Percentiles rank a stretch among this genome's conserved stretches.
Conservation (phyloP, 2,888 invertebrate genomes). For the Aquatica leii region DNA sequence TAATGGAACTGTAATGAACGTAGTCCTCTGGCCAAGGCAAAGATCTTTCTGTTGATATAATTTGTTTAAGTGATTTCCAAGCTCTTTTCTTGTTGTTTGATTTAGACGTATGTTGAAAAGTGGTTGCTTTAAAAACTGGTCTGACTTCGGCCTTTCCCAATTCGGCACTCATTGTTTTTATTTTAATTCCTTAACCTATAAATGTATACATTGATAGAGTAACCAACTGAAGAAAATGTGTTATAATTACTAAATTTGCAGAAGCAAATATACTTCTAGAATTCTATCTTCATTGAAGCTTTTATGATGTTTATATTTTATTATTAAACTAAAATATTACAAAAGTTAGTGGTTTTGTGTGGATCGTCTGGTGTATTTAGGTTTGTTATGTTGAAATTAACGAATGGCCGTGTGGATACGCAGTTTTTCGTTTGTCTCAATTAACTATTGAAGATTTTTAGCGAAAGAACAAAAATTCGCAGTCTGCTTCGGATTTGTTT, state of each 20-base stretch:
- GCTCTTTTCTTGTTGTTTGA: slow-evolving; percentile 76
- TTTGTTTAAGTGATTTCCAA: slow-evolving; percentile 91
- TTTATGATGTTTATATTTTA: too few species aligned
- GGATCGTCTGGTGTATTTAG: background rate
- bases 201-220: too few species aligned
- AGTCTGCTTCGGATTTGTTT: slow-evolving; percentile 20
- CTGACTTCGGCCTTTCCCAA: slow-evolving; percentile 52
- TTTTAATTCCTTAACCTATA: too few species aligned
- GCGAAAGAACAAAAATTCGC: slow-evolving; percentile 10
- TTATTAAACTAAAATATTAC: too few species aligned
- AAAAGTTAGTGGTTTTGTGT: too few species aligned
- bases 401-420: slow-evolving; percentile 16
- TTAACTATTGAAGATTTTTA: slow-evolving; percentile 19
- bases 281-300: too few species aligned
- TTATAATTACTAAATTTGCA: too few species aligned
- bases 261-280: too few species aligned
- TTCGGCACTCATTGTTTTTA: slow-evolving; percentile 42
- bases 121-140: slow-evolving; percentile 55
- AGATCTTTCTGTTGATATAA: slow-evolving; percentile 79
- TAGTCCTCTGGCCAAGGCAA: slow-evolving; percentile 81
- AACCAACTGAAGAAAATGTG: too few species aligned
- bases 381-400: background rate
- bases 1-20: slow-evolving; percentile 85
- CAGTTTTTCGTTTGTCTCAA: slow-evolving; percentile 13
- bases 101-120: slow-evolving; percentile 65